Evolutionary conservation across 2,113 vertebrate species (phyloP), one percentile per base, ranked within the genome.

Genomic region (Ctenomys sociabilis): DNA sequence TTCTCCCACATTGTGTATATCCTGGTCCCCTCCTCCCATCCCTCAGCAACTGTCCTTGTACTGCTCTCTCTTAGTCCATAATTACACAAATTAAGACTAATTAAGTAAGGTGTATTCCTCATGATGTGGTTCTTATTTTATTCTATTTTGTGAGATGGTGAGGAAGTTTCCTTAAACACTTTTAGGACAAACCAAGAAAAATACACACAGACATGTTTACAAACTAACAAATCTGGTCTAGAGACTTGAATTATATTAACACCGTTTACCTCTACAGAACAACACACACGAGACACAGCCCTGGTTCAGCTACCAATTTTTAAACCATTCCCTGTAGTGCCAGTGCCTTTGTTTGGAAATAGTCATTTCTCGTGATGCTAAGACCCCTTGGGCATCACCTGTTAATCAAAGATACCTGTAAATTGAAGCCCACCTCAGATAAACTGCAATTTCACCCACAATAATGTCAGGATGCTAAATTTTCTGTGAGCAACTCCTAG

Each of bases 241-340:
- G 92, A 70, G 64, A 75, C 64, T 82, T 64, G 90, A n/a, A 70
- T 37, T 90, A 94, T 84, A 26, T 26, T 54, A 90, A 93, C 10
- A 86, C 52, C 4, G 2, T 26, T 22, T 26, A 59, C 3, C 32
- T 52, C 16, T 35, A 77, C 22, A 81, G 68, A 88, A 83, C 6
- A 80, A 81, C 24, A 73, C 4, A 45, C 3, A 13, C 7, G 17
- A 86, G 17, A 70, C 52, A 82, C 37, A 45, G 16, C 32, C 64
- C 66, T 35, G 7, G 11, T 73, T 86, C 32, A 59, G 80, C 68
- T 88, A 95, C 32, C 45, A 63, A 40, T 68, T 86, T 81, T 91
- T 49, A 93, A 81, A 37, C 83, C 49, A 88, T 77, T 30, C 0
- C 3, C 43, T 89, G n/a, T 11, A 10, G 32, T 6, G 12, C 45